These are phyloP conservation scores for Astur gentilis DNA, from an alignment of 2,113 vertebrate species.

Conservation along the genomic window DNA sequence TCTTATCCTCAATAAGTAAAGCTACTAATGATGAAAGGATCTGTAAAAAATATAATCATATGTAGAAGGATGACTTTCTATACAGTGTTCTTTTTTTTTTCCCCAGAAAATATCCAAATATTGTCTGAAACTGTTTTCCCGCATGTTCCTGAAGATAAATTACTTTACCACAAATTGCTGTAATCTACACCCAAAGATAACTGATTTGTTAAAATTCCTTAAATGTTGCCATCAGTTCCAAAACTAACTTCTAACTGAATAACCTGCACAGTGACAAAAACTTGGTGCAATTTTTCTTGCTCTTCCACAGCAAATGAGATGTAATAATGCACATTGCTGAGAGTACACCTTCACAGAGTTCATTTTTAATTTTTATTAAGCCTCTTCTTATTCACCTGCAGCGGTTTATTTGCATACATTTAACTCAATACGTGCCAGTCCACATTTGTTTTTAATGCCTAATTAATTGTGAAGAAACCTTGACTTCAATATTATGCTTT, in stretches of 20 bases:
- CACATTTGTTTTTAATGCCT: constrained; percentile 55
- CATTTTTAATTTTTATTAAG: constrained; percentile 34
- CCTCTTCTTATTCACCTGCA: not conserved
- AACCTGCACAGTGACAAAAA: not conserved
- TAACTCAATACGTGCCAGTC: constrained; percentile 39
- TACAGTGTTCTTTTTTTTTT: not conserved
- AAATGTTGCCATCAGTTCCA: constrained; percentile 26
- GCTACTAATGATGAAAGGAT: not conserved
- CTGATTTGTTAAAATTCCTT: constrained; percentile 45
- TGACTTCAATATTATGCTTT: constrained; percentile 59
- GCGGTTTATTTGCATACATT: constrained; percentile 46
- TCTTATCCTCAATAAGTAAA: not conserved
- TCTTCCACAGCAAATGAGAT: constrained; percentile 21
- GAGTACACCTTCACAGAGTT: constrained; percentile 10
- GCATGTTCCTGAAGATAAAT: constrained; percentile 24
- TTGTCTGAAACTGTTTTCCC: constrained; percentile 28
- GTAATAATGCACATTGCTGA: not conserved
- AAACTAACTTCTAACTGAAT: constrained; percentile 25
- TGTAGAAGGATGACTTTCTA: not conserved
- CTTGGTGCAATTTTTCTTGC: not conserved
- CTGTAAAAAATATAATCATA: not conserved
- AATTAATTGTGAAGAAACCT: constrained; percentile 65
- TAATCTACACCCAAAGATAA: constrained; percentile 17
- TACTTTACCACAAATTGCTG: constrained; percentile 9
- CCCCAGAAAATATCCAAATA: not conserved